These are phyloP conservation scores for Rhizomys pruinosus DNA, from an alignment of 2,113 vertebrate genomes.

Conservation along the genomic window DNA sequence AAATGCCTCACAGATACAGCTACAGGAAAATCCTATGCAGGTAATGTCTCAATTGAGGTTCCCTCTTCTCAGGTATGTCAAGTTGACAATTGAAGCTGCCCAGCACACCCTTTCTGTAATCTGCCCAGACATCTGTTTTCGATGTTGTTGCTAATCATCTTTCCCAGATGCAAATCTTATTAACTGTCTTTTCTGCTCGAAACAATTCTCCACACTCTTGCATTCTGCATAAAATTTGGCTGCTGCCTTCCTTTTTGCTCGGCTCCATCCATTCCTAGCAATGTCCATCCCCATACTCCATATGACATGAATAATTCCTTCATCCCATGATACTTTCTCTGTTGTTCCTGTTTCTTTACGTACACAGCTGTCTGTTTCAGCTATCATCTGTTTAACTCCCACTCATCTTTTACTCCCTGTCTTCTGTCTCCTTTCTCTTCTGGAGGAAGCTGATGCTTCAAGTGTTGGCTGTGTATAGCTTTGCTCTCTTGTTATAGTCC, in stretches of 20 bases:
- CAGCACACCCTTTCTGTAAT: too few species aligned
- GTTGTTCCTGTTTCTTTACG: not conserved
- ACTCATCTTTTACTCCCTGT: not conserved
- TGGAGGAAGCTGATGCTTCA: not conserved
- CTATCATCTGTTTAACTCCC: not conserved
- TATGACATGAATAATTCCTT: not conserved
- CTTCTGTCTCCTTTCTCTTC: not conserved
- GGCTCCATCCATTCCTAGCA: too few species aligned
- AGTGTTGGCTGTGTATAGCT: not conserved
- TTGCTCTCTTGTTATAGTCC: not conserved
- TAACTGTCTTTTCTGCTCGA: not conserved
- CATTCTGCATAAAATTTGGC: too few species aligned
- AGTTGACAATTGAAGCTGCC: too few species aligned
- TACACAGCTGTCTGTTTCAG: not conserved
- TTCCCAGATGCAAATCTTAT: not conserved
- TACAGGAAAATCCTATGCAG: too few species aligned
- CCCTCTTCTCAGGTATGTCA: too few species aligned
- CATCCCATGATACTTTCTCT: not conserved
- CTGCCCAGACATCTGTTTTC: not conserved
- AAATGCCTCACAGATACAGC: too few species aligned
- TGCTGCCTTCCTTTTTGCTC: too few species aligned
- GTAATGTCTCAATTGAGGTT: too few species aligned
- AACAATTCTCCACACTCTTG: not conserved
- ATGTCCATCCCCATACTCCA: too few species aligned
- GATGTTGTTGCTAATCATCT: not conserved